Conservation (phyloP, 2,797 vertebrate genomes). For the Sebastes reedi region DNA sequence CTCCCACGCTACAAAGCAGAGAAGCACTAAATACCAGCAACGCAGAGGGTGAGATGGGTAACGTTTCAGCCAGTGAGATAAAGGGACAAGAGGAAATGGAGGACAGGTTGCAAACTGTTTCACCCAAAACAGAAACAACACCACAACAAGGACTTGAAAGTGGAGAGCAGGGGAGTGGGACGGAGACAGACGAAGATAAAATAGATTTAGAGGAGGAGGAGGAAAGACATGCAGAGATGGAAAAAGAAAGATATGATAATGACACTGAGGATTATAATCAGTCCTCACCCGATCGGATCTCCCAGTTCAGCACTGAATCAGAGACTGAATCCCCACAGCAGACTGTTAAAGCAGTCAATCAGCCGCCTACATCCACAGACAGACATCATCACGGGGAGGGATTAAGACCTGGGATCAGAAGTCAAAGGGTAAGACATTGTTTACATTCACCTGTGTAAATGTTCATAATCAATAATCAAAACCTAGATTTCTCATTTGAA, state of each 20-base stretch:
- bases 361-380: neutral
- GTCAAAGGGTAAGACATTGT: conserved; percentile 62
- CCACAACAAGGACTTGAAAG: neutral
- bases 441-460: neutral
- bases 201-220: conserved; percentile 11
- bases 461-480: neutral
- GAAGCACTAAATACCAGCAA: neutral
- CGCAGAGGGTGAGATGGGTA: neutral
- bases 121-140: too few species aligned
- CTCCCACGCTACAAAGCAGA: conserved; percentile 3
- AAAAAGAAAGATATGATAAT: neutral
- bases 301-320: conserved; percentile 18
- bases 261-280: conserved; percentile 8
- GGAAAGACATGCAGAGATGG: neutral
- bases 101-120: neutral
- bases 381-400: neutral
- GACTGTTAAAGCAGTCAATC: conserved; percentile 12
- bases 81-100: conserved; percentile 7
- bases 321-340: conserved; percentile 17
- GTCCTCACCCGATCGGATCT: conserved; percentile 18
- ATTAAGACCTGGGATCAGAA: conserved; percentile 32
- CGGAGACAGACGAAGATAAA: conserved; percentile 7
- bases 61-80: conserved; percentile 9
- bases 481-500: neutral
- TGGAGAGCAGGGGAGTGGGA: conserved; percentile 5